These are phyloP conservation scores for Microcebus tavaratra DNA, from an alignment of 2,113 vertebrate species.

Conservation along the genomic window DNA sequence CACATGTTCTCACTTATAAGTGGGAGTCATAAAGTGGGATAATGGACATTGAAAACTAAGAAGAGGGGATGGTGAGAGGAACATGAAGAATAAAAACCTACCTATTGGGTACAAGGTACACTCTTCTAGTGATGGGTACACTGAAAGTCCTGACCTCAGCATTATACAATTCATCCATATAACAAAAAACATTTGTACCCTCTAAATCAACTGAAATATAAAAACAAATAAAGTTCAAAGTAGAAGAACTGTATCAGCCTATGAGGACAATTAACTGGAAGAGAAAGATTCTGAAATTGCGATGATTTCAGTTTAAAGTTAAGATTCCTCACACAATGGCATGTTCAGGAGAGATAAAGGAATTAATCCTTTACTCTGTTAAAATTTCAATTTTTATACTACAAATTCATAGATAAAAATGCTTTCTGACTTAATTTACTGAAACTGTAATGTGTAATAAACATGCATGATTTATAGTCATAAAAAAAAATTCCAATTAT, in stretches of 20 bases:
- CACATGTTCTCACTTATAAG: no score
- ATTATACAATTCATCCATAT: no score
- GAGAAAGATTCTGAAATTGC: background rate
- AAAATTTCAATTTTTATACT: background rate
- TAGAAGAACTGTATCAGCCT: background rate
- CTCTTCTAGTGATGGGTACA: no score
- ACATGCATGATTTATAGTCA: background rate
- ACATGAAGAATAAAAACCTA: no score
- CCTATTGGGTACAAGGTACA: no score
- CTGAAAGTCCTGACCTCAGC: no score
- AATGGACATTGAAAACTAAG: no score
- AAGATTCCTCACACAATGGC: background rate
- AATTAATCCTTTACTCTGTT: background rate
- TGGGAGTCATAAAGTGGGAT: no score
- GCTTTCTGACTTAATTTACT: background rate
- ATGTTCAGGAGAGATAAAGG: conserved; percentile 18
- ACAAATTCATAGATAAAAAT: background rate
- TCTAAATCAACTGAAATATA: no score
- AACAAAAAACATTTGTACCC: no score
- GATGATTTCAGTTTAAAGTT: background rate
- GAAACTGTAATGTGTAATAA: background rate
- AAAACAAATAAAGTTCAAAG: background rate
- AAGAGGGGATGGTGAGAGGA: no score
- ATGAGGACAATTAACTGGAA: background rate
- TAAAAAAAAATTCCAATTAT: background rate